A percentile compares a stretch with the other conserved stretches of the same genome.
These are phyloP conservation scores for Monomorium pharaonis DNA, from an alignment of 1,140 invertebrate genomes.

Conservation along the genomic window DNA sequence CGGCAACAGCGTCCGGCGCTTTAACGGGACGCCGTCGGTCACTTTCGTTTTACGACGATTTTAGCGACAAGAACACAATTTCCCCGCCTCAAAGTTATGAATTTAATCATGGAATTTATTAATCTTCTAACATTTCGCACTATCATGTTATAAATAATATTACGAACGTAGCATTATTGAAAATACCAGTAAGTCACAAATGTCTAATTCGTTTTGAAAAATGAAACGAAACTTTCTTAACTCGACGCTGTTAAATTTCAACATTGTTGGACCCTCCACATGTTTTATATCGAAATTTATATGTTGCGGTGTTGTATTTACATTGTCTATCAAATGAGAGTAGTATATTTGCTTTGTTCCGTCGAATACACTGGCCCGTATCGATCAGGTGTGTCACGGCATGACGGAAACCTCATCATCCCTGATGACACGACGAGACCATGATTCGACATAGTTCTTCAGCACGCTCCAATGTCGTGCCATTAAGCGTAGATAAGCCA, in stretches of 20 bases:
- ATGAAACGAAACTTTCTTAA: background rate
- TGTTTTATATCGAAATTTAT: background rate
- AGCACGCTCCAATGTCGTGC: slow-evolving; percentile 69
- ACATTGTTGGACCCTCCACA: no score
- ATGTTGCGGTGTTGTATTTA: background rate
- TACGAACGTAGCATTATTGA: background rate
- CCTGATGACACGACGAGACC: slow-evolving; percentile 47
- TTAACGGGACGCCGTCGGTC: background rate
- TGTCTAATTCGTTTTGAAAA: background rate
- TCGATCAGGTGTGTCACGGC: slow-evolving; percentile 21
- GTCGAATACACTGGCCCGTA: slow-evolving; percentile 1
- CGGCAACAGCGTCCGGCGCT: background rate
- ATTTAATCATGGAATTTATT: background rate
- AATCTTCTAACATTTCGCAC: background rate
- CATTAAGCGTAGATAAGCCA: slow-evolving; percentile 81
- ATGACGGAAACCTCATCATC: slow-evolving; percentile 47
- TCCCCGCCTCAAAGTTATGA: background rate
- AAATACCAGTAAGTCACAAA: background rate
- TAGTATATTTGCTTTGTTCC: slow-evolving; percentile 6
- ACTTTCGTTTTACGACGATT: background rate
- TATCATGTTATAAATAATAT: background rate
- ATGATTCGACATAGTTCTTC: slow-evolving; percentile 70
- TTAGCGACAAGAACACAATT: background rate
- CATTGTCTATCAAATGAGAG: background rate
- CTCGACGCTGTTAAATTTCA: background rate